Base-by-base conservation (phyloP, 2,888 invertebrate genomes). In the Microplitis deprimator region DNA sequence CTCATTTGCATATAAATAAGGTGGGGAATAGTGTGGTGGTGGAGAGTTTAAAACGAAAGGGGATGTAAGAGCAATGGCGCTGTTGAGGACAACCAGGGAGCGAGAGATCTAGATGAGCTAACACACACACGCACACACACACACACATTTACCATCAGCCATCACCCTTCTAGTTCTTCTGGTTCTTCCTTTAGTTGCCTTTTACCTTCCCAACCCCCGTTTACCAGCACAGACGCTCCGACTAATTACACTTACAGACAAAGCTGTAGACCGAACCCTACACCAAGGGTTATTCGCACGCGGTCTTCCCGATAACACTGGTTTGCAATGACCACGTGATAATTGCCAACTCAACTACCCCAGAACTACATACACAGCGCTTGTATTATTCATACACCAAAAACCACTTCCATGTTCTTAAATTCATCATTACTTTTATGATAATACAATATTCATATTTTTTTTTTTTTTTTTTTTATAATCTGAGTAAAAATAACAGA, bases 1-100 rank as follows among this genome's bases (percentile, higher is more conserved):
- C 95, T 95, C 94, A 95, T 95, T 95, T 95, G 93, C 94, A 95
- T 95, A 94, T 95, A 95, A 95, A 95, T 95, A 95, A 95, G 94
- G 94, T 92, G 85, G 84, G 85, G 70, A 64, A 74, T 41, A 40
- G 65, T 65, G 84, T 83, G 84, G 88, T 85, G 86, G 83, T 85
- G 85, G 84, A 80, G 84, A 79, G 80, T 50, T 50, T 50, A 13
- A 50, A 78, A 80, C 82, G 83, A 68, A 79, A 83, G 81, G 79
- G 81, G 80, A 73, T 61, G 60, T 62, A 79, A 79, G 75, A 68
- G 75, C 61, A 77, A 78, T 62, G 75, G 79, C 65, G 79, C 75
- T 79, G 80, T 84, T 79, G 81, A 80, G 79, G 81, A 82, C 59
- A 65, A 81, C 80, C 83, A 83, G 67, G 83, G 77, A 83, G 84